Base-by-base conservation (phyloP, 2,888 invertebrate genomes). In the Epinotia demarniana region DNA sequence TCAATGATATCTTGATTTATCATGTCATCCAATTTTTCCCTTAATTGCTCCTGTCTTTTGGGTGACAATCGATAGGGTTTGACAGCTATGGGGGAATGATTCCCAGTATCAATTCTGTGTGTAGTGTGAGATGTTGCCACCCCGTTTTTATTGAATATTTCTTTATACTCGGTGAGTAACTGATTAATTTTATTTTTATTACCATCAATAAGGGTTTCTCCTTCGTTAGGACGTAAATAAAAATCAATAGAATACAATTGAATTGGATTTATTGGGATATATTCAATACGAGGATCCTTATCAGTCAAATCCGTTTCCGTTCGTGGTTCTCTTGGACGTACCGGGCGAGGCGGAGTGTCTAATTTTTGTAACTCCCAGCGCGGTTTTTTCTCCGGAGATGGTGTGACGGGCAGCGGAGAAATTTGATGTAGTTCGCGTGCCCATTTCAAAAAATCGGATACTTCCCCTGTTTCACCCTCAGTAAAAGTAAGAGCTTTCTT, bases 21-120 rank as follows among this genome's bases (percentile, higher is more conserved):
- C 18, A 57, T 57, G 18, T 57, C 57, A 19, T 19, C 19, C 3
- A 57, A 19, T 57, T 57, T 57, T 57, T 12, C 19, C 11, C 19
- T 57, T 19, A 57, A 19, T 57, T 57, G 57, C 3, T 57, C 11
- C 11, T 57, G 57, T 11, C 57, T 19, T 12, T 19, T 57, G 11
- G 19, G 57, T 55, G 66, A 66, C 78, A 74, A 9, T 81, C 74
- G 81, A 85, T 81, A 69, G 67, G 72, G 67, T 80, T 80, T 33
- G 82, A 76, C 77, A 83, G 81, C 58, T 39, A 77, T 73, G 11
- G 79, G 79, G 23, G 23, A 13, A 58, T 84, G 79, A 63, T 81
- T 71, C 2, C 80, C 81, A 6, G 83, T 83, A 66, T 84, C 78
- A 12, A 85, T 86, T 19, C 19, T 62, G 66, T 84, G 85, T 67